Evolutionary conservation across 2,888 invertebrate species (phyloP).

Genomic region (Autographa pulchrina): DNA sequence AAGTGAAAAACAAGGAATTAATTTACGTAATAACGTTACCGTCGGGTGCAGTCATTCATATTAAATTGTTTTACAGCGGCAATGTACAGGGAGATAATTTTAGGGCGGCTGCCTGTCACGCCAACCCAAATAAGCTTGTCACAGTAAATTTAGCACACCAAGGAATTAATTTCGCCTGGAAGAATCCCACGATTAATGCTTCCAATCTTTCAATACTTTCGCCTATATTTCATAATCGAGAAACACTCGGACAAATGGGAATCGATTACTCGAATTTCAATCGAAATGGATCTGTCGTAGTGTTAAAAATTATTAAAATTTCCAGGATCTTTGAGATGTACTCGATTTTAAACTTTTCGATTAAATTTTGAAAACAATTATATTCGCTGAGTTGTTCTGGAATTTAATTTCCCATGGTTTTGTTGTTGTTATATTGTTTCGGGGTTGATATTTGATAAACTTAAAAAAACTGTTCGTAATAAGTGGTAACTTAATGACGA

Average conservation of each 20-base stretch:
- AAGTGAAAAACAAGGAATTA: conserved; percentile 22
- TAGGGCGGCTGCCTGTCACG: conserved; percentile 50
- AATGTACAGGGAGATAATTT: conserved; percentile 43
- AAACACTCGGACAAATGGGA: conserved; percentile 31
- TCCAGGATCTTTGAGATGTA: neutral
- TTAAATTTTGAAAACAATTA: conserved; percentile 9
- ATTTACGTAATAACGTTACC: conserved; percentile 30
- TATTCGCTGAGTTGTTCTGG: neutral
- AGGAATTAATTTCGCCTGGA: conserved; percentile 47
- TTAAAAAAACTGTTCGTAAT: too few relatives aligned
- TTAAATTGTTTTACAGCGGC: conserved; percentile 54
- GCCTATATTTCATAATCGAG: conserved; percentile 25
- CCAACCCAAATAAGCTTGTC: conserved; percentile 63
- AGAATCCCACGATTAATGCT: conserved; percentile 32
- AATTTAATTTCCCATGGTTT: neutral
- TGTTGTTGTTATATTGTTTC: neutral
- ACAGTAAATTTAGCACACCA: conserved; percentile 48
- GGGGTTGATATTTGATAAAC: neutral
- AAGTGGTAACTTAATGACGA: too few relatives aligned
- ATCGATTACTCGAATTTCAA: conserved; percentile 27
- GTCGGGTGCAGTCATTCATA: conserved; percentile 40
- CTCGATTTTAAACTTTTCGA: neutral
- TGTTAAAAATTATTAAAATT: neutral
- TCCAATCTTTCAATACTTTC: conserved; percentile 19
- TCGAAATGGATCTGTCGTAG: conserved; percentile 16